Conservation (phyloP, 2,113 vertebrate genomes). For the Garra rufa region DNA sequence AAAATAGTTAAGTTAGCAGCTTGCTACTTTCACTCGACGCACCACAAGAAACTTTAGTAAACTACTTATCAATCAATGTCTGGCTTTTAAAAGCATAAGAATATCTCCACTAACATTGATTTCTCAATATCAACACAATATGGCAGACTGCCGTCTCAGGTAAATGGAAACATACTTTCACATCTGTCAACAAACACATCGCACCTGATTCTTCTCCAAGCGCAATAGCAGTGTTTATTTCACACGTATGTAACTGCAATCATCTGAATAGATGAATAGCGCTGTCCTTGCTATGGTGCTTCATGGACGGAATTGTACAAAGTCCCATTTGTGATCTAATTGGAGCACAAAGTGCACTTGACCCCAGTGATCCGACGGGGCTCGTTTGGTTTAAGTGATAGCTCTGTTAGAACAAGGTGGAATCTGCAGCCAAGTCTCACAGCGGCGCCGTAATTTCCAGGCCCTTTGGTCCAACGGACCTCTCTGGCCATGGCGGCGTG, state of each 20-base stretch:
- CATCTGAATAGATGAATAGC: not conserved
- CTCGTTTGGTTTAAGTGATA: constrained; percentile 37
- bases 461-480: not conserved
- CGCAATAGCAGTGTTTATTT: not conserved
- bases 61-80: not conserved
- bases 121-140: not conserved
- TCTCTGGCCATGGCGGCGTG: not conserved
- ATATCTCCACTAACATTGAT: not conserved
- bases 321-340: constrained; percentile 63
- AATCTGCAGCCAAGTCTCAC: constrained; percentile 27
- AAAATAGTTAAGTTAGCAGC: not conserved
- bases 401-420: constrained; percentile 35
- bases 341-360: constrained; percentile 54
- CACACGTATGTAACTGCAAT: not conserved
- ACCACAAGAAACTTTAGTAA: not conserved
- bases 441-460: not conserved
- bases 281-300: constrained; percentile 18
- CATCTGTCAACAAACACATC: constrained; percentile 31
- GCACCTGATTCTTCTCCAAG: constrained; percentile 11
- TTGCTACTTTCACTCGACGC: not conserved
- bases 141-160: not conserved
- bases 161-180: constrained; percentile 16
- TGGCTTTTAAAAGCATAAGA: not conserved
- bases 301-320: constrained; percentile 62
- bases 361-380: constrained; percentile 48